Conservation (phyloP, 1,140 invertebrate genomes). For the Argopecten irradians region DNA sequence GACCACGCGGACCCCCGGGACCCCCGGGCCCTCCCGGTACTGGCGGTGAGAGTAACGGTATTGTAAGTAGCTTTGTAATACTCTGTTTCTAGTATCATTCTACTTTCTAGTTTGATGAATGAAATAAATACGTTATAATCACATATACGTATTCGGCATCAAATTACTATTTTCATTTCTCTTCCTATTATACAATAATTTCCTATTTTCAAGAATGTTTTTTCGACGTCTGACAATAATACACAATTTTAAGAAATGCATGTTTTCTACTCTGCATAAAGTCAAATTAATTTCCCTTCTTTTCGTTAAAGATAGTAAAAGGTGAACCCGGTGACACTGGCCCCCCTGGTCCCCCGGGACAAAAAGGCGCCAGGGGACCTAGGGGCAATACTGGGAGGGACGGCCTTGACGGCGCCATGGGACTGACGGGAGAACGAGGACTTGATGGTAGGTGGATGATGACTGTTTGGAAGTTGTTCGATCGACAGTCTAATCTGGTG, state of each 20-base stretch:
- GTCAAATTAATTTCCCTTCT: background rate
- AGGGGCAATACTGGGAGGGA: background rate
- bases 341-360: background rate
- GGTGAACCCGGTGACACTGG: conserved; percentile 1
- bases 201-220: too few relatives aligned
- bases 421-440: conserved; percentile 25
- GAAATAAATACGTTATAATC: background rate
- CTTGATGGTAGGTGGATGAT: background rate
- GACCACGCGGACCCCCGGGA: conserved; percentile 34
- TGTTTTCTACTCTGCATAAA: too few relatives aligned
- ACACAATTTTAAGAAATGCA: too few relatives aligned
- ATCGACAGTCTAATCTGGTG: too few relatives aligned
- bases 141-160: too few relatives aligned
- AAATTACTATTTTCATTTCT: too few relatives aligned
- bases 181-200: too few relatives aligned
- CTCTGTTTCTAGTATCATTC: background rate
- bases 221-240: too few relatives aligned
- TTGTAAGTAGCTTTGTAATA: background rate
- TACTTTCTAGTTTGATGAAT: background rate
- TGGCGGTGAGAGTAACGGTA: background rate
- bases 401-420: conserved; percentile 25
- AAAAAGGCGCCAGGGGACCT: background rate
- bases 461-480: too few relatives aligned
- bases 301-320: background rate
- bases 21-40: conserved; percentile 4